These are phyloP conservation scores for Atlantisia rogersi DNA, from an alignment of 2,113 vertebrate species.

Conservation along the genomic window DNA sequence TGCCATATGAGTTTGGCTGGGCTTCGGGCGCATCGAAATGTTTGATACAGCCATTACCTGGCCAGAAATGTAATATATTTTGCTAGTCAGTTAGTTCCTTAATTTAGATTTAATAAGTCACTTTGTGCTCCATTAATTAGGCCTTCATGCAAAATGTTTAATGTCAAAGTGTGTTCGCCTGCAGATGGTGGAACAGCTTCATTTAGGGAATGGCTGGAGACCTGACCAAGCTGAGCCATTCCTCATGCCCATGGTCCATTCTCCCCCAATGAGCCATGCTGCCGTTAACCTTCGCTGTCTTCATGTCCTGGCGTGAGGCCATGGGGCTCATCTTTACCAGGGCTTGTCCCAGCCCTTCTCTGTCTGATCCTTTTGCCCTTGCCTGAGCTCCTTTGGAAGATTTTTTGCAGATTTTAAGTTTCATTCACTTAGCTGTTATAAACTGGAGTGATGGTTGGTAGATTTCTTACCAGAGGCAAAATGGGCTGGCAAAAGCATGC, in stretches of 20 bases:
- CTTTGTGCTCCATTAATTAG: constrained; percentile 63
- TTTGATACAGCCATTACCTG: constrained; percentile 17
- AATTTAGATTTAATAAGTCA: constrained; percentile 56
- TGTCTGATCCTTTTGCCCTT: constrained; percentile 5
- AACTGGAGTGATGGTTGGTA: background rate
- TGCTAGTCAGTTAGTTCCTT: constrained; percentile 25
- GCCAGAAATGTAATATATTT: constrained; percentile 40
- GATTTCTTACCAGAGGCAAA: background rate
- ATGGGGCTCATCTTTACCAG: background rate
- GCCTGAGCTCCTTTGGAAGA: background rate
- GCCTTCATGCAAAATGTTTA: constrained; percentile 38
- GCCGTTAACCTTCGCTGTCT: constrained; percentile 9
- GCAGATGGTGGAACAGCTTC: constrained; percentile 48
- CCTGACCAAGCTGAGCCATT: background rate
- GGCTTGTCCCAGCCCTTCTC: background rate
- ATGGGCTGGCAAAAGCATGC: background rate
- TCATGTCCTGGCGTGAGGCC: background rate
- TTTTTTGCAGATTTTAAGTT: background rate
- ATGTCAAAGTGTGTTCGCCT: background rate
- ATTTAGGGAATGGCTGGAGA: constrained; percentile 45
- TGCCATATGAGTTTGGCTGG: background rate
- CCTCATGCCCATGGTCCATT: background rate
- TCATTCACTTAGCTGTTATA: background rate
- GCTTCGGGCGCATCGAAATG: background rate
- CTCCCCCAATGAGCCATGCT: constrained; percentile 19